Conservation (phyloP, 2,888 invertebrate species). For the Lepas anatifera region DNA sequence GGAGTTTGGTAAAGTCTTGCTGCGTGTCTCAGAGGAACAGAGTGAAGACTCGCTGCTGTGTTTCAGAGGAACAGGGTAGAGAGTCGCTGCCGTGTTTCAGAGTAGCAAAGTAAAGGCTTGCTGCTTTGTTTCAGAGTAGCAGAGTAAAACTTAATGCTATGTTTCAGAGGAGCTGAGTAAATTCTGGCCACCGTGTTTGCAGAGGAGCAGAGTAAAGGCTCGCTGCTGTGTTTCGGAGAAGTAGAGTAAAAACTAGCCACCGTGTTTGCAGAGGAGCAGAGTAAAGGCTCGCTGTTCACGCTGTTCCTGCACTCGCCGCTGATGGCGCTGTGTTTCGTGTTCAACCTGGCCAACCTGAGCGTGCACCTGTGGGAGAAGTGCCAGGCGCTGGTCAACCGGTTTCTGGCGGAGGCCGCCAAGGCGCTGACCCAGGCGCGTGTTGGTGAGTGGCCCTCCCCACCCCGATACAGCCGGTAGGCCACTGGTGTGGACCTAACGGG, state of each 20-base stretch:
- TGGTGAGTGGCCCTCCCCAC: slow-evolving; percentile 57
- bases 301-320: slow-evolving; percentile 89
- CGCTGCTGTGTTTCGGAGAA: background rate
- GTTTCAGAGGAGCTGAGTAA: too few relatives aligned
- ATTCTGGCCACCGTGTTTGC: too few relatives aligned
- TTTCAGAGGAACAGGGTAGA: too few relatives aligned
- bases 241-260: background rate
- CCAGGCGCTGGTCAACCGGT: slow-evolving; percentile 73
- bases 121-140: too few relatives aligned
- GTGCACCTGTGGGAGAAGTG: slow-evolving; percentile 83
- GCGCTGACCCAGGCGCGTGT: slow-evolving; percentile 65
- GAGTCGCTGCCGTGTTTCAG: too few relatives aligned
- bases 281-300: slow-evolving; percentile 85
- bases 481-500: too few relatives aligned
- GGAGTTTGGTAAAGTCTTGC: too few relatives aligned
- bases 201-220: background rate
- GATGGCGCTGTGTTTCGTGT: slow-evolving; percentile 80
- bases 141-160: too few relatives aligned
- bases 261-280: slow-evolving; percentile 52
- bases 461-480: too few relatives aligned
- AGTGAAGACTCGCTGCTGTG: too few relatives aligned
- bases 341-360: slow-evolving; percentile 72
- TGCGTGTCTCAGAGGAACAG: too few relatives aligned
- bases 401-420: slow-evolving; percentile 75
- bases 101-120: too few relatives aligned